Evolutionary conservation across 1,140 invertebrate species (phyloP), one percentile per base, ranked within the genome.

Genomic region (Drosophila pruinosa): DNA sequence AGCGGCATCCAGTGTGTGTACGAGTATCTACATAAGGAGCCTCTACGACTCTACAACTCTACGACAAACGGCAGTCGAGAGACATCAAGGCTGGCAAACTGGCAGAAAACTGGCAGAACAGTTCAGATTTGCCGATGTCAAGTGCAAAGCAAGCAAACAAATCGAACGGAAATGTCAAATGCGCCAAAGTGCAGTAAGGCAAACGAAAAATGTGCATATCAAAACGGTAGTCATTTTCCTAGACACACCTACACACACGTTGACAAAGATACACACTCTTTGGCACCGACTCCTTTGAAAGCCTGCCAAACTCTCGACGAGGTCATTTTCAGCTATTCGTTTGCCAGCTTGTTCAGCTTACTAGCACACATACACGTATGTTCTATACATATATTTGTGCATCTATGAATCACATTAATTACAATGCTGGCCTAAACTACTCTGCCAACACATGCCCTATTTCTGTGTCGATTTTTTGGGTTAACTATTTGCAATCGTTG

Each of bases 121-220:
- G 19, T 43, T 36, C 52, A 58, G 57, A 43, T 72, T 56, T 54
- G 57, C 22, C 56, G 56, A 72, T 54, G 63, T 68, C 54, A 56
- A 68, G 63, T 31, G 70, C 63, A 72, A 59, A 69, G 56, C 63
- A 54, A 65, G 78, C 88, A 88, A 88, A 90, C 75, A 90, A 90
- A 88, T 90, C 79, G 88, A 90, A 90, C 77, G 82, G 88, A 90
- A 90, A 88, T 86, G 86, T 89, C 86, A 78, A 85, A 78, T 85
- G 86, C 73, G 81, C 77, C 81, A 88, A 88, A 88, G 82, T 88
- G 78, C 78, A 89, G 71, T 39, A 88, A 72, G 72, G 74, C 74
- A 81, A 78, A 88, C 62, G 68, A 85, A 75, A 72, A 74, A 64
- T 56, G 52, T 52, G 81, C 58, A 78, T 77, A 67, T 50, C 63